These are phyloP conservation scores for Artibeus jamaicensis DNA, from an alignment of 2,797 vertebrate species.

Conservation along the genomic window DNA sequence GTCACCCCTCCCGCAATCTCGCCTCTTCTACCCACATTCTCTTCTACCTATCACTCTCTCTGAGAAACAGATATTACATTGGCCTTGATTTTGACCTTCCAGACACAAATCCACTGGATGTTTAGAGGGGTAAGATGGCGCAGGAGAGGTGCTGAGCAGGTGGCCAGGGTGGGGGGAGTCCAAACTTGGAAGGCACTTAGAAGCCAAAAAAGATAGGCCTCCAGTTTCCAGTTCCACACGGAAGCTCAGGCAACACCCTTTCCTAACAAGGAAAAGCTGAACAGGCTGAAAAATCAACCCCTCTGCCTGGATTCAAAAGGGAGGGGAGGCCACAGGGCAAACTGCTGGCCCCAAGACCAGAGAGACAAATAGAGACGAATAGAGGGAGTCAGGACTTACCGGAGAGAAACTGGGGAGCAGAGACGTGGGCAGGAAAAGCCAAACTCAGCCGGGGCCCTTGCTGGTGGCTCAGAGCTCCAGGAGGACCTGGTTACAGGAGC, in stretches of 20 bases:
- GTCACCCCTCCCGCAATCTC: not conserved
- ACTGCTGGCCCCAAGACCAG: not conserved
- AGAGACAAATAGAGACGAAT: not conserved
- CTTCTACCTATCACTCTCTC: not conserved
- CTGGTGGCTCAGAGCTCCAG: not conserved
- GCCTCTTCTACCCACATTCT: not conserved
- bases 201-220: not conserved
- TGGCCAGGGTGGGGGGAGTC: not conserved
- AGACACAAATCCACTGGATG: not conserved
- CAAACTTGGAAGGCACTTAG: not conserved
- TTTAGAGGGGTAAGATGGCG: not conserved
- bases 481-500: not conserved
- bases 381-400: not conserved
- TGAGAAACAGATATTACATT: not conserved
- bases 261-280: not conserved
- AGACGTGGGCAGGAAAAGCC: not conserved
- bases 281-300: not conserved
- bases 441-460: fast-evolving
- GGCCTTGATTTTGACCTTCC: not conserved
- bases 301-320: too few relatives aligned
- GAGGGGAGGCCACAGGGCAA: not conserved
- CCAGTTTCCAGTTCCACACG: not conserved
- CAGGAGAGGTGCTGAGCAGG: not conserved
- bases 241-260: not conserved
- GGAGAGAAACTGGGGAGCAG: not conserved